Percentiles rank a stretch among this genome's conserved stretches.
Evolutionary conservation across 2,888 invertebrate species (phyloP).

Genomic region (Willowsia nigromaculata): DNA sequence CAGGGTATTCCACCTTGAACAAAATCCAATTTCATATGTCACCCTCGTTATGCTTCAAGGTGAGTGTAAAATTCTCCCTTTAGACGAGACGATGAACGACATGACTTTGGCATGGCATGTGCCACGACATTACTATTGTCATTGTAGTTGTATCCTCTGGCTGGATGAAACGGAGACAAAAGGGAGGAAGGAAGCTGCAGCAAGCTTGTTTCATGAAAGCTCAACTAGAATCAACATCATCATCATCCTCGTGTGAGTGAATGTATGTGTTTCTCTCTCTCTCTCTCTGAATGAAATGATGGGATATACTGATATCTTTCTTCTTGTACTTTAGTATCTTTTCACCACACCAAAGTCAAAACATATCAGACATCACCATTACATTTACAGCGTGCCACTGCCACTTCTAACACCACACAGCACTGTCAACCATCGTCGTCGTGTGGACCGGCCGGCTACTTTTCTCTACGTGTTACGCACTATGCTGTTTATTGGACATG

Average conservation of each 20-base stretch:
- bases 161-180: background rate
- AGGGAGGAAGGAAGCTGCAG: slow-evolving; percentile 46
- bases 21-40: slow-evolving; percentile 71
- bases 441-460: slow-evolving; percentile 31
- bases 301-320: background rate
- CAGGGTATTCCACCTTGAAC: slow-evolving; percentile 63
- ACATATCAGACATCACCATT: background rate
- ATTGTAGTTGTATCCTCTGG: slow-evolving; percentile 34
- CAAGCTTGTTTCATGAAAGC: background rate
- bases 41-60: slow-evolving; percentile 69
- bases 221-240: background rate
- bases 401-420: background rate
- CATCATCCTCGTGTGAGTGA: slow-evolving; percentile 4
- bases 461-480: background rate
- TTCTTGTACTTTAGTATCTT: background rate
- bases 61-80: slow-evolving; percentile 54
- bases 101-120: slow-evolving; percentile 59
- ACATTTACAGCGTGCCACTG: background rate
- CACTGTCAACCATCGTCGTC: background rate
- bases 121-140: slow-evolving; percentile 62
- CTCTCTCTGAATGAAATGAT: slow-evolving; percentile 18
- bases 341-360: background rate
- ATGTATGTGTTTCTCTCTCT: background rate
- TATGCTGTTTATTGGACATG: background rate
- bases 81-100: slow-evolving; percentile 65